phyloP scores from a whole-genome alignment of 2,797 vertebrate genomes.

The Gallinago stenura region DNA sequence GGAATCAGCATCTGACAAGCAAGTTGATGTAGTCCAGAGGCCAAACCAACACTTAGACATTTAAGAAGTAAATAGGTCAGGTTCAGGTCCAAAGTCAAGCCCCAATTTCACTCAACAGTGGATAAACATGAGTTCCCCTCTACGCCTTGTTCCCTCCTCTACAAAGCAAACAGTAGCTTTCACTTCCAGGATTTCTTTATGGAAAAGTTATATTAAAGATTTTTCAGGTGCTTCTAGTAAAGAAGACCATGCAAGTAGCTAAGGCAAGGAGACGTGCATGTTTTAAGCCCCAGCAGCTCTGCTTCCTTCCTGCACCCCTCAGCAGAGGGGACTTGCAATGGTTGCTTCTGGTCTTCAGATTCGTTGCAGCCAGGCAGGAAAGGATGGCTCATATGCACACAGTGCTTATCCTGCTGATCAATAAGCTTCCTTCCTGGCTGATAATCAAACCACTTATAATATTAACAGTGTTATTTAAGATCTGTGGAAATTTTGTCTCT shows the following conservation, averaged over 20 bases:
- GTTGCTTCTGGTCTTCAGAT: not conserved
- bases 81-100: not conserved
- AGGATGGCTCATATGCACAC: constrained; percentile 46
- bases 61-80: not conserved
- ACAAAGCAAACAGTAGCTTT: not conserved
- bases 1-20: not conserved
- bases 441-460: constrained; percentile 60
- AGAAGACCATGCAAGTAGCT: not conserved
- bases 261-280: not conserved
- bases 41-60: not conserved
- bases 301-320: not conserved
- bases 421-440: constrained; percentile 69
- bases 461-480: constrained; percentile 67
- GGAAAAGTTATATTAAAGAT: not conserved
- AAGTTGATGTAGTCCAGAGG: not conserved
- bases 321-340: not conserved
- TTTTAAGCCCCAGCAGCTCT: not conserved
- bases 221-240: not conserved
- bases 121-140: not conserved
- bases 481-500: constrained; percentile 40
- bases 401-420: constrained; percentile 65
- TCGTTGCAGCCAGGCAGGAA: constrained; percentile 39
- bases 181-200: not conserved
- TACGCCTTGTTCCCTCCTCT: not conserved
- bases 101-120: not conserved